Evolutionary conservation across 53 echinoderm and acorn worm species (phyloP), one percentile per base, ranked within the genome.

Genomic region (Glandiceps talaboti): DNA sequence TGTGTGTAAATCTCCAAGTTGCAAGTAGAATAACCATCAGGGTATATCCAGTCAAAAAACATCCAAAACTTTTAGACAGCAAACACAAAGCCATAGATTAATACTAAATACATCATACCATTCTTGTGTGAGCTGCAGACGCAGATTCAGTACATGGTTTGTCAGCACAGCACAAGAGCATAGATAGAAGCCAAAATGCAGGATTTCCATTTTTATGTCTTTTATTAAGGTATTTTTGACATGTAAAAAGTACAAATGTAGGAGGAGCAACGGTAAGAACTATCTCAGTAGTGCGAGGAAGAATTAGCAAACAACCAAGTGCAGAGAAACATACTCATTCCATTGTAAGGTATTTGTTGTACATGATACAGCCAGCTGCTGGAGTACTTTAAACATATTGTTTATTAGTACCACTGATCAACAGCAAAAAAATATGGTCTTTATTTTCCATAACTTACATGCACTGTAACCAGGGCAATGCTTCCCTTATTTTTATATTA

Each of bases 211-310:
- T 89, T 89, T 85, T 89, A 77, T 76, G 85, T 85, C 75, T 82
- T 85, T 89, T 89, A 89, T 89, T 89, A 82, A 81, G 85, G 79
- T 81, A 88, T 45, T 45, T n/a, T 45, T 45, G 64, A 88, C 88
- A 88, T 88, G 88, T 88, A 88, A 89, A 89, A 89, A 89, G 89
- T 89, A 89, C 89, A 89, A 89, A 85, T 89, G 83, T 87, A 77
- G 64, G n/a, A n/a, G n/a, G 64, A 45, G 64, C 64, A 45, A 45
- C 20, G 64, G 64, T 45, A 45, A 45, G 64, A 45, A 45, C 64
- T 45, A 45, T 45, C 64, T 45, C 64, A 45, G 64, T 12, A 45
- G 64, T 45, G 64, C 64, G 20, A 45, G 64, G 64, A 45, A 45
- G 64, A 45, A 12, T 45, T 45, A 45, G 64, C 64, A 45, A 45